Conservation (phyloP, 2,113 vertebrate genomes). For the Cygnus buccinator region DNA sequence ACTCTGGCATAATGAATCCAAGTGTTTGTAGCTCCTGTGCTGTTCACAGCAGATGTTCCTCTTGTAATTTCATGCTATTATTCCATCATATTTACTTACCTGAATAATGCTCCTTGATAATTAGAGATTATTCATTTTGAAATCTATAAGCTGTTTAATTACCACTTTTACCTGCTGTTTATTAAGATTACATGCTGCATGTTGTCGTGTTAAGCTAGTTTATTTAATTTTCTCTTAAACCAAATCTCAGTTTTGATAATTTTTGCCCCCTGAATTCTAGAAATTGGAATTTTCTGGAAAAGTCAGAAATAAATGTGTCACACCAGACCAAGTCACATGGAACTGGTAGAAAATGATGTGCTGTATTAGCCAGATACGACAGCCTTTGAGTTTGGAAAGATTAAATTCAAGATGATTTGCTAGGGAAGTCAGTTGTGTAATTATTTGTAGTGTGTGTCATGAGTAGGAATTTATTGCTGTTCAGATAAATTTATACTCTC, state of each 20-base stretch:
- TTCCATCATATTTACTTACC: neutral
- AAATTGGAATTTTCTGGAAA: neutral
- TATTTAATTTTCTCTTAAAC: neutral
- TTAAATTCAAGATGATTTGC: constrained; percentile 53
- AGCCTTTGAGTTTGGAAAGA: constrained; percentile 24
- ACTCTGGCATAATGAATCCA: neutral
- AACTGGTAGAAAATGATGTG: neutral
- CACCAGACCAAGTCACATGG: neutral
- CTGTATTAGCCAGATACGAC: neutral
- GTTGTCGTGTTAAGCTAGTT: neutral
- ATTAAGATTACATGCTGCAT: neutral
- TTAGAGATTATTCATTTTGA: neutral
- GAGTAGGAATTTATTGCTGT: constrained; percentile 27
- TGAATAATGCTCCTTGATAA: neutral
- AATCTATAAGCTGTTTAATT: neutral
- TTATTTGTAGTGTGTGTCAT: constrained; percentile 44
- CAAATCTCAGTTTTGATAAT: neutral
- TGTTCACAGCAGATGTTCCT: neutral
- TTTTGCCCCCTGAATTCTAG: neutral
- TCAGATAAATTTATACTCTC: constrained; percentile 35
- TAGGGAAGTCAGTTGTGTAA: neutral
- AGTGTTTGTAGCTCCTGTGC: neutral
- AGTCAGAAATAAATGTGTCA: neutral
- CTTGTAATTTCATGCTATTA: neutral
- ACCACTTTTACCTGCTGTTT: neutral